phyloP scores from a whole-genome alignment of 2,797 vertebrate genomes.

The Spatula versicolor region DNA sequence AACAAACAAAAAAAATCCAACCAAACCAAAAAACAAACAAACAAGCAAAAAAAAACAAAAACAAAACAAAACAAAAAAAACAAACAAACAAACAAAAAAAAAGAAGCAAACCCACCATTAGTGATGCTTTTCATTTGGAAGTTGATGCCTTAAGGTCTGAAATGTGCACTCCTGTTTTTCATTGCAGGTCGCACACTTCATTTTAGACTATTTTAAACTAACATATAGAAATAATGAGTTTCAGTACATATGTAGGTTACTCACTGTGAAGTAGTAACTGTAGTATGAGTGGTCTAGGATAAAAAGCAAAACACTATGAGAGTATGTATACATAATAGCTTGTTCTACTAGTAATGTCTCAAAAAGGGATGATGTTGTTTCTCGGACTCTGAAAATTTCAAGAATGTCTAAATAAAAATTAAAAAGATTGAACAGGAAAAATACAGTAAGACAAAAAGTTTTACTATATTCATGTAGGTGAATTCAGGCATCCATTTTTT shows the following conservation, averaged over 20 bases:
- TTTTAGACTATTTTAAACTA: neutral
- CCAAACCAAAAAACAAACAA: too few species aligned
- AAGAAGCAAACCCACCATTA: neutral
- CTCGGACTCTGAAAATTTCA: neutral
- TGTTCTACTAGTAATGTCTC: neutral
- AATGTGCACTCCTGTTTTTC: neutral
- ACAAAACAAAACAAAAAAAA: too few species aligned
- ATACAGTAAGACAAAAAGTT: neutral
- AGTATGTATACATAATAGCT: neutral
- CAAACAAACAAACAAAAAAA: neutral
- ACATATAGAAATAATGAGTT: neutral
- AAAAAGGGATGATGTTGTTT: neutral
- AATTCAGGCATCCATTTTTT: neutral
- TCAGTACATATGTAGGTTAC: neutral
- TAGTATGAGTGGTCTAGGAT: neutral
- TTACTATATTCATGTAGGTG: neutral
- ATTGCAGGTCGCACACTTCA: neutral
- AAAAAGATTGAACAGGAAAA: neutral
- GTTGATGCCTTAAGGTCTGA: neutral
- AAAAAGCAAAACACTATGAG: accelerated
- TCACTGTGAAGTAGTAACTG: neutral
- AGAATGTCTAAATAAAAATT: neutral
- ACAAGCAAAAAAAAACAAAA: too few species aligned
- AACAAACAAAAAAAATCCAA: too few species aligned
- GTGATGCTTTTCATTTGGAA: neutral